Conservation (phyloP, 2,797 vertebrate genomes). For the Varecia variegata region DNA sequence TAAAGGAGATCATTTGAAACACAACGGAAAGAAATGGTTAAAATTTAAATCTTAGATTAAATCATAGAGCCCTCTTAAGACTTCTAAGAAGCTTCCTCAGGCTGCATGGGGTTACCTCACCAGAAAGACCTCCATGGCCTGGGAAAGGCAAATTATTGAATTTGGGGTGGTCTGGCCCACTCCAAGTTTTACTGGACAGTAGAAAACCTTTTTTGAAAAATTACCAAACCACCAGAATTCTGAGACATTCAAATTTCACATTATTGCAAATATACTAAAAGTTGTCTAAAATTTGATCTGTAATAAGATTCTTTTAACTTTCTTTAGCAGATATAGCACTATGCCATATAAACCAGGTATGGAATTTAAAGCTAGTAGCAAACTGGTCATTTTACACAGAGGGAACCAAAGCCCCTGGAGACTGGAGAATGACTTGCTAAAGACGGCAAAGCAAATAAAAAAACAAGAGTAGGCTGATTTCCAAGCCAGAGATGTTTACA, state of each 20-base stretch:
- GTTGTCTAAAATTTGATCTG: background rate
- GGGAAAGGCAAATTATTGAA: background rate
- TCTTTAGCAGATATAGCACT: background rate
- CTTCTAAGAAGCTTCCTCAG: background rate
- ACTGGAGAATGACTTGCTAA: background rate
- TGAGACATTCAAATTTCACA: background rate
- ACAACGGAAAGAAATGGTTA: background rate
- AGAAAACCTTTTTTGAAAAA: background rate
- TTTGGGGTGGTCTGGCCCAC: background rate
- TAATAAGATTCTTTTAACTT: background rate
- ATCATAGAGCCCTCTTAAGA: background rate
- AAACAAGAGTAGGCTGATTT: background rate
- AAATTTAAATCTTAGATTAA: background rate
- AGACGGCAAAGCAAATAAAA: background rate
- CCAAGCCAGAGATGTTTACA: background rate
- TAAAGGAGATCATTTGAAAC: background rate
- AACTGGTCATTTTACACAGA: background rate
- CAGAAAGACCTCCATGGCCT: background rate
- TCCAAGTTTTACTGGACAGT: background rate
- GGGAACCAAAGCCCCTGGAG: background rate
- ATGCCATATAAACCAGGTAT: background rate
- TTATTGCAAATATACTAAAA: slow-evolving; percentile 37
- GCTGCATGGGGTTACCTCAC: background rate
- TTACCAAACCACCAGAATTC: background rate
- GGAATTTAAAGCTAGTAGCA: background rate